phyloP scores from a whole-genome alignment of 2,888 invertebrate genomes.

The Cephus pygmeus region DNA sequence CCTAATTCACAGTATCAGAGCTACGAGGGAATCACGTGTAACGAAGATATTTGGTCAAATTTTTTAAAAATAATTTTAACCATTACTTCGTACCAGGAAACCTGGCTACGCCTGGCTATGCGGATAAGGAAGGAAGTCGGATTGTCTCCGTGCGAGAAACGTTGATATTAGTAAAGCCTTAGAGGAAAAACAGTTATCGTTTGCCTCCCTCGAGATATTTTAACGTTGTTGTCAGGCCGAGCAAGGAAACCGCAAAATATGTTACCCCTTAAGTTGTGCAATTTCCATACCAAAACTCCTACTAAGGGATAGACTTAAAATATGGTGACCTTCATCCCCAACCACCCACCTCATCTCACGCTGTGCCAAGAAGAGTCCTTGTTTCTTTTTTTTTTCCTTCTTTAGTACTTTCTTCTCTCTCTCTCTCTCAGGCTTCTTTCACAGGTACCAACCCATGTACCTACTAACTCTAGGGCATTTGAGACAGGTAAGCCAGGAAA shows the following conservation, averaged over 20 bases:
- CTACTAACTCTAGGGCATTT: background rate
- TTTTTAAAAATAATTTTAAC: background rate
- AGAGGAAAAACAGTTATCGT: background rate
- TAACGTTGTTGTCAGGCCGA: background rate
- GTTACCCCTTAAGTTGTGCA: slow-evolving; percentile 31
- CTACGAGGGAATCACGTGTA: too few species aligned
- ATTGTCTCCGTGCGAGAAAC: background rate
- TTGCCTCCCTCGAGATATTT: background rate
- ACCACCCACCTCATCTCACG: slow-evolving; percentile 1
- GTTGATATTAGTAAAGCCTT: background rate
- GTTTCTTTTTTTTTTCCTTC: background rate
- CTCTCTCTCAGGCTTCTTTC: background rate
- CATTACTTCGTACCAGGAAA: too few species aligned
- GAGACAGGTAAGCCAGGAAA: slow-evolving; percentile 27
- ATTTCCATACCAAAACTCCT: slow-evolving; percentile 38
- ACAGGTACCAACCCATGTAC: background rate
- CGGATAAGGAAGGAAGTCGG: background rate
- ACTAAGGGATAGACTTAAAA: slow-evolving; percentile 29
- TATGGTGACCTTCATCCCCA: slow-evolving; percentile 19
- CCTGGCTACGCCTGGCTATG: background rate
- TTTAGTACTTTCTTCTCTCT: background rate
- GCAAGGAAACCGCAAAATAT: slow-evolving; percentile 25
- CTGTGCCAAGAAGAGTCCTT: background rate
- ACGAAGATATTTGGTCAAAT: too few species aligned
- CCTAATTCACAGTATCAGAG: accelerated